Evolutionary conservation across 1,140 invertebrate genomes (phyloP), one percentile per base, ranked within the genome.

Genomic region (Cyphomyrmex costatus): DNA sequence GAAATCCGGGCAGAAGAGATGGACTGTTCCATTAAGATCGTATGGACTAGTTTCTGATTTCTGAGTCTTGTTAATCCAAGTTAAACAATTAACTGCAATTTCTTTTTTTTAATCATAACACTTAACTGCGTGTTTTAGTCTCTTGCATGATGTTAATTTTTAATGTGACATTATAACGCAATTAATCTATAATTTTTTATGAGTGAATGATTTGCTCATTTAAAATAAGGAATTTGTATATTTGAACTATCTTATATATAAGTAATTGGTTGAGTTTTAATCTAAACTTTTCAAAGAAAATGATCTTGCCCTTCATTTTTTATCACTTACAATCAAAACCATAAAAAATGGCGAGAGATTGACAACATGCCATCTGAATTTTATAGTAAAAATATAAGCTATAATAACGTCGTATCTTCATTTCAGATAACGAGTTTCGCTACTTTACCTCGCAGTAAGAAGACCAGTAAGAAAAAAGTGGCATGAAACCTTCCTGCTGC

Each of bases 351-450:
- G 63, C 21, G 24, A 65, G n/a, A 42, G 24, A 46, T 74, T 74
- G 42, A 46, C 30, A 33, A 79, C 19, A 33, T 21, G 19, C 21
- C 19, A 73, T 30, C 4, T 27, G 14, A 53, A 24, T 82, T 60
- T 0, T 8, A 49, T 24, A 12, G 16, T 27, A 74, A 60, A 46
- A 46, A 16, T 33, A 27, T 30, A 46, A 73, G 1, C 8, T 10
- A 53, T 12, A 66, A 51, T 79, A 79, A 73, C 77, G 24, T 46
- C 10, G 61, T 78, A 21, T 77, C 21, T 83, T 85, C 87, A 65
- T 95, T 96, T 86, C 93, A 96, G 95, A 96, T 96, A 91, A 94
- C 96, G 74, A 96, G 93, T 86, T 96, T 95, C 89, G 96, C 96
- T 60, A 96, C 96, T 21, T 91, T 96, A 68, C 96, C 96, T 49